phyloP scores from a whole-genome alignment of 2,888 invertebrate genomes.

The Lasius fuliginosus region DNA sequence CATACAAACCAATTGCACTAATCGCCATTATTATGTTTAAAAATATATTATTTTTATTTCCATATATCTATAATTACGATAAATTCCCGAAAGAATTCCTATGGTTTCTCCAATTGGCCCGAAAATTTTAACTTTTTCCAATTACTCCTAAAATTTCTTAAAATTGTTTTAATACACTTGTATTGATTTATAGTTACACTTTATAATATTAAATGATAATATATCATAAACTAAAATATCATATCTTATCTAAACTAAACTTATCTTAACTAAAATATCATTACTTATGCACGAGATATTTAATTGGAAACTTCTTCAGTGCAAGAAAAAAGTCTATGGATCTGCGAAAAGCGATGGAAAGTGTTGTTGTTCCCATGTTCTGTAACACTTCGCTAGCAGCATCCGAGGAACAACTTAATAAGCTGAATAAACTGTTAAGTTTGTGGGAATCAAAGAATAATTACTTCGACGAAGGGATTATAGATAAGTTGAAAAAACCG shows the following conservation, averaged over 20 bases:
- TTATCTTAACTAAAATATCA: too few relatives aligned
- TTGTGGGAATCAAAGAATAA: conserved; percentile 99
- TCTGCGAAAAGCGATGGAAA: conserved; percentile 96
- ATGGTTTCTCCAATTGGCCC: not conserved
- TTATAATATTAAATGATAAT: conserved; percentile 6
- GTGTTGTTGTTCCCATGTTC: conserved; percentile 99
- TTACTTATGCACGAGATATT: conserved; percentile 32
- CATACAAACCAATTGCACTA: conserved; percentile 8
- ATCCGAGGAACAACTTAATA: conserved; percentile 95
- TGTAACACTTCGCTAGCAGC: conserved; percentile 95
- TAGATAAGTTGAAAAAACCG: conserved; percentile 95
- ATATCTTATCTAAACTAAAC: too few relatives aligned
- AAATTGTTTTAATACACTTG: not conserved
- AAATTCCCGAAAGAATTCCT: not conserved
- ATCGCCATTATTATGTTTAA: not conserved
- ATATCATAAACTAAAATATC: conserved; percentile 12
- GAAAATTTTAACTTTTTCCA: not conserved
- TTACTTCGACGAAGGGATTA: conserved; percentile 93
- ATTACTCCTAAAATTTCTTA: not conserved
- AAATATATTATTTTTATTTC: conserved; percentile 11
- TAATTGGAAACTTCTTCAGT: conserved; percentile 89
- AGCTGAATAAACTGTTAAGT: conserved; percentile 96
- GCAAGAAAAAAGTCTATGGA: conserved; percentile 98
- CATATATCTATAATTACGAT: not conserved
- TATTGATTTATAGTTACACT: conserved; percentile 10